Evolutionary conservation across 2,888 invertebrate genomes (phyloP).

Genomic region (Ennomos fuscantarius): DNA sequence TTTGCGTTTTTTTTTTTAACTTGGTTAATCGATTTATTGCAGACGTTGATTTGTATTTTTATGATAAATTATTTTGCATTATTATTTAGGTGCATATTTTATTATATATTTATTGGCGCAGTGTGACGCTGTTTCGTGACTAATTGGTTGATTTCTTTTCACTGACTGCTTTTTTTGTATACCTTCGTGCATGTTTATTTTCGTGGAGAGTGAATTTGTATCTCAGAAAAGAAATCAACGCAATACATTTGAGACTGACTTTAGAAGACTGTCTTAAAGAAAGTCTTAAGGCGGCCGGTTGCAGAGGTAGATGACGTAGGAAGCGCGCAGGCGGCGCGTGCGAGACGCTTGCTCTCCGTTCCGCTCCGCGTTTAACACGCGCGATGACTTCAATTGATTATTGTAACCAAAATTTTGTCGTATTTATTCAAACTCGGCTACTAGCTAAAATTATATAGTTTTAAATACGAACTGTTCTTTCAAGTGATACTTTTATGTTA

Average conservation of each 20-base stretch:
- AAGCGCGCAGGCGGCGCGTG: conserved; percentile 29
- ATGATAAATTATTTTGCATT: conserved; percentile 72
- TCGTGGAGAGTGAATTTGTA: conserved; percentile 60
- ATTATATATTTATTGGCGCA: conserved; percentile 49
- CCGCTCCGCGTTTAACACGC: conserved; percentile 37
- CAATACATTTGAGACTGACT: conserved; percentile 85
- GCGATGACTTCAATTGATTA: conserved; percentile 54
- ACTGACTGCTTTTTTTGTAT: conserved; percentile 54
- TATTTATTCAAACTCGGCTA: conserved; percentile 42
- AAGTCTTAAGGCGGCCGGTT: conserved; percentile 41
- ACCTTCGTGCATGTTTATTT: conserved; percentile 46
- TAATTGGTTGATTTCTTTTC: conserved; percentile 53
- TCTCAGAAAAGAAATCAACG: conserved; percentile 76
- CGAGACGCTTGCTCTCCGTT: conserved; percentile 3
- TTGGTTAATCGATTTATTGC: conserved; percentile 68
- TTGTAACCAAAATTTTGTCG: conserved; percentile 57
- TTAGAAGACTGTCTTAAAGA: conserved; percentile 83
- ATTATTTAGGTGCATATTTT: conserved; percentile 66
- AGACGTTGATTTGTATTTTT: conserved; percentile 68
- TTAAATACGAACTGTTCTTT: conserved; percentile 33
- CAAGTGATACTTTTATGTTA: conserved; percentile 38
- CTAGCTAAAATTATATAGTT: conserved; percentile 34
- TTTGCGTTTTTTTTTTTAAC: conserved; percentile 72
- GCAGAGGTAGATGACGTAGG: conserved; percentile 35
- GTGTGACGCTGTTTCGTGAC: conserved; percentile 50